Conservation (phyloP, 2,113 vertebrate genomes). For the Taxidea taxus region DNA sequence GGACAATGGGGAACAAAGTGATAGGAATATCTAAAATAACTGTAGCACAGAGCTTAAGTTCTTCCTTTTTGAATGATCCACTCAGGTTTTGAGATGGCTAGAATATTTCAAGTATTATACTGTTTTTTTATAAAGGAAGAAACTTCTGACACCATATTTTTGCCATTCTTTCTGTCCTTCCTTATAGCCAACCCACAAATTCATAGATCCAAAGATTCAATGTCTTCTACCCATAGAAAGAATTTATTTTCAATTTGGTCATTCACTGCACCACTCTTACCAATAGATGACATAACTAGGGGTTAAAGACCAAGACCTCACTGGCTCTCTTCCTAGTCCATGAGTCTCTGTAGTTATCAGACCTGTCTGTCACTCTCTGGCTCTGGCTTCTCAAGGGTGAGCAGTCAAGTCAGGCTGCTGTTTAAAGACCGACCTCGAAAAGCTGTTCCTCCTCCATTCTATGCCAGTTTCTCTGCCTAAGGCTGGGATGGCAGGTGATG, state of each 20-base stretch:
- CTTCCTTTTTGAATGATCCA: not conserved
- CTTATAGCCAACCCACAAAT: not conserved
- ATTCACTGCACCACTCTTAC: not conserved
- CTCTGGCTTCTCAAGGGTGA: not conserved
- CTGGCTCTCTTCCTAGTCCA: not conserved
- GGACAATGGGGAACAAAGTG: not conserved
- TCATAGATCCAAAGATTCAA: not conserved
- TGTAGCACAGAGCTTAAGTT: not conserved
- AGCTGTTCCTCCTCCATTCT: not conserved
- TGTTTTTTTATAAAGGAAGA: not conserved
- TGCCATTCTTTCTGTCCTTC: not conserved
- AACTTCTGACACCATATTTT: not conserved
- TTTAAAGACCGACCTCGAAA: not conserved
- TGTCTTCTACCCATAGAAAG: not conserved
- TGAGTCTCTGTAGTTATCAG: not conserved
- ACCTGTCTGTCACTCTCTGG: too few relatives aligned
- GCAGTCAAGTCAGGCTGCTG: not conserved
- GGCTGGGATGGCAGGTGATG: too few relatives aligned
- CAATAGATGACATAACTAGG: rapidly evolving
- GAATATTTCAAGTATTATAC: not conserved
- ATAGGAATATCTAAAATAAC: not conserved
- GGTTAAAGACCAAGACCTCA: not conserved
- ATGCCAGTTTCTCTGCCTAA: not conserved
- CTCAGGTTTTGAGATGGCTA: not conserved
- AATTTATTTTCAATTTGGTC: not conserved